Evolutionary conservation across 2,797 vertebrate genomes (phyloP).

Genomic region (Peromyscus attwateri): DNA sequence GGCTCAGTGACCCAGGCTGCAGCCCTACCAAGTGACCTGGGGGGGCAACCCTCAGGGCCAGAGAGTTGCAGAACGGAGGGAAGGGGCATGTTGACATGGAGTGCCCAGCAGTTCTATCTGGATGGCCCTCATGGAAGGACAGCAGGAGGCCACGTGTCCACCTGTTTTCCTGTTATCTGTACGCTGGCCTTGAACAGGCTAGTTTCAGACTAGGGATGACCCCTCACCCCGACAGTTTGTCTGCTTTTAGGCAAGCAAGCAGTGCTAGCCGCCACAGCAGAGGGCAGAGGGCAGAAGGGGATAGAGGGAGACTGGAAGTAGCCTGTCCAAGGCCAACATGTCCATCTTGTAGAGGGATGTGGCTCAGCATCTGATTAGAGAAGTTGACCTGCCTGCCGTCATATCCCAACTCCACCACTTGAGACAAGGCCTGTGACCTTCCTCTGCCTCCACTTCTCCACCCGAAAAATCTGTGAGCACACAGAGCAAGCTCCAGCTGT

Average conservation of each 20-base stretch:
- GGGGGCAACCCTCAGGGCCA: background rate
- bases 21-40: background rate
- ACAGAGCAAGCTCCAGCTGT: background rate
- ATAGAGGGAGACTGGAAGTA: background rate
- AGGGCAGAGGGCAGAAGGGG: slow-evolving; percentile 52
- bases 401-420: background rate
- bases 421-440: background rate
- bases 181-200: slow-evolving; percentile 13
- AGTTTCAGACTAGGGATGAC: background rate
- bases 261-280: slow-evolving; percentile 11
- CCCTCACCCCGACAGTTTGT: background rate
- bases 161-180: background rate
- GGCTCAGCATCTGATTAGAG: background rate
- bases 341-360: background rate
- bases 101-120: background rate
- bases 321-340: background rate
- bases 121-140: background rate
- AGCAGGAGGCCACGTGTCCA: background rate
- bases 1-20: background rate
- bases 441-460: background rate
- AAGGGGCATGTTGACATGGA: accelerated
- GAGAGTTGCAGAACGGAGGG: background rate
- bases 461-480: background rate
- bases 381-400: background rate
- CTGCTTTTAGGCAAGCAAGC: background rate